Percentiles rank a stretch among this genome's conserved stretches.
Evolutionary conservation across 2,888 invertebrate genomes (phyloP).

Genomic region (Lamellibrachia satsuma): DNA sequence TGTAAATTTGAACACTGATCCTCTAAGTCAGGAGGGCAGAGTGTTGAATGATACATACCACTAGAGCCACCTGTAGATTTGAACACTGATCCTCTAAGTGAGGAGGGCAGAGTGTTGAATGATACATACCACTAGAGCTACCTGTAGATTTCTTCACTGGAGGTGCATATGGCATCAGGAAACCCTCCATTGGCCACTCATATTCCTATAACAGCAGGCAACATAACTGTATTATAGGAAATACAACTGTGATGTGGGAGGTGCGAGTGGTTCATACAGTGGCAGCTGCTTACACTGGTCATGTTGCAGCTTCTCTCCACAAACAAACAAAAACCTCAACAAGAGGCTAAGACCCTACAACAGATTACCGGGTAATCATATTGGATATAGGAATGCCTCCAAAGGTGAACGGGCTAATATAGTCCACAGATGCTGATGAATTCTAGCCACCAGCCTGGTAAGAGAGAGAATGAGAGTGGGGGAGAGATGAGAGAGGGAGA

Average conservation of each 20-base stretch:
- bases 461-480: background rate
- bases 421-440: too few species aligned
- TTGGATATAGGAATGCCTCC: too few species aligned
- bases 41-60: too few species aligned
- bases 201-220: slow-evolving; percentile 50
- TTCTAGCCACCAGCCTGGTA: background rate
- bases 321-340: too few species aligned
- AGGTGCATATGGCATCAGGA: slow-evolving; percentile 62
- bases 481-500: background rate
- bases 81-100: background rate
- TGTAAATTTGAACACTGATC: too few species aligned
- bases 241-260: background rate
- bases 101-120: background rate
- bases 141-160: slow-evolving; percentile 43
- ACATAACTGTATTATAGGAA: background rate
- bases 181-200: slow-evolving; percentile 66
- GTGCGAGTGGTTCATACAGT: background rate
- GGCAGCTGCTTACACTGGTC: background rate
- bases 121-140: background rate
- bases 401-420: too few species aligned
- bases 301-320: too few species aligned
- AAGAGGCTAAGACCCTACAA: too few species aligned
- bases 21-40: too few species aligned
- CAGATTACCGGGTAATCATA: too few species aligned
- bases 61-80: too few species aligned